Evolutionary conservation across 2,797 vertebrate genomes (phyloP), one percentile per base, ranked within the genome.

Genomic region (Calcarius lapponicus): DNA sequence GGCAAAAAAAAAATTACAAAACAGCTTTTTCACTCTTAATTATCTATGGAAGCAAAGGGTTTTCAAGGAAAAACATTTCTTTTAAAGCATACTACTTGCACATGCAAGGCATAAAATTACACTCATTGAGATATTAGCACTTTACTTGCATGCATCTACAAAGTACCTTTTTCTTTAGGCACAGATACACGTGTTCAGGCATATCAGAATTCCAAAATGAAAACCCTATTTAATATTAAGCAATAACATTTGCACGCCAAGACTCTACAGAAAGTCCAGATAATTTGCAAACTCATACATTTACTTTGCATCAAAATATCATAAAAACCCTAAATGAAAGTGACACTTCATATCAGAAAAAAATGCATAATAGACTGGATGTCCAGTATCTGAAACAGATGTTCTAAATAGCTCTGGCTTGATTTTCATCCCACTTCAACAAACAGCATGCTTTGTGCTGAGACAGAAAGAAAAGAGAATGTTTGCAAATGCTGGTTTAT

Each of bases 381-480:
- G 40, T 11, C 53, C 28, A 34, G 22, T 36, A 80, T 45, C 70
- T 91, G 26, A 90, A 96, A 91, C 1, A 9, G 31, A 42, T 81
- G 62, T 51, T 72, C 48, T 76, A 60, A 84, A 93, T 25, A 91
- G 54, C 24, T 88, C 53, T 80, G 69, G 50, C 66, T 87, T 7
- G 1, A 56, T 94, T 91, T 93, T 91, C 40, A 36, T 72, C 48
- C 40, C n/a, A 48, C 6, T 72, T 84, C 12, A 0, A 86, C 26
- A 60, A 90, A 84, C 11, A 92, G n/a, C 29, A 36, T 43, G 24
- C 18, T n/a, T 65, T 0, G 0, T 71, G 42, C 34, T 66, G 29
- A 92, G 73, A 84, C 18, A 81, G 47, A 81, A 40, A 82, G 53
- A 54, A 73, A 88, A 88, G 53, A 12, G 58, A 93, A 91, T 15